These are phyloP conservation scores for Ennomos quercinarius DNA, from an alignment of 2,888 invertebrate genomes.

Conservation along the genomic window DNA sequence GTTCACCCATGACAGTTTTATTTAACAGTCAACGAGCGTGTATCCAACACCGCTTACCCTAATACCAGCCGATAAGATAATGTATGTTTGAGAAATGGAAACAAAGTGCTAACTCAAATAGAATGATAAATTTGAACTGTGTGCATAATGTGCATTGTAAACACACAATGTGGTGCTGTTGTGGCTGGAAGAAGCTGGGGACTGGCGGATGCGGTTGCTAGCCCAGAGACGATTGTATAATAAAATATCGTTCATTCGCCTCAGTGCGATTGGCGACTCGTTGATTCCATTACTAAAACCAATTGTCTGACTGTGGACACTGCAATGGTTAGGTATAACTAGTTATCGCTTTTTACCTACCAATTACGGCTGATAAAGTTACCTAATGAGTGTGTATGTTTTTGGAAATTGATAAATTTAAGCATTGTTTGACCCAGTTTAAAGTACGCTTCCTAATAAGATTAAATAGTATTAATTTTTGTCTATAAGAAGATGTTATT, in stretches of 20 bases:
- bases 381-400: no score
- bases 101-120: conserved; percentile 62
- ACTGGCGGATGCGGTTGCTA: conserved; percentile 42
- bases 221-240: conserved; percentile 19
- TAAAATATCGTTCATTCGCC: neutral
- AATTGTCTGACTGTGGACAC: conserved; percentile 28
- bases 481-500: no score
- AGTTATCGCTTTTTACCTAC: conserved; percentile 18
- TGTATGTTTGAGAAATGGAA: conserved; percentile 66
- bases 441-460: conserved; percentile 4
- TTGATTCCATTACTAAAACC: conserved; percentile 10
- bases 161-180: conserved; percentile 41
- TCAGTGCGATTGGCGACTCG: neutral
- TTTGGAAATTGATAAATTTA: no score
- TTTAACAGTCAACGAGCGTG: conserved; percentile 55
- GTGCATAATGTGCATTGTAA: conserved; percentile 55
- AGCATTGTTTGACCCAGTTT: conserved; percentile 16
- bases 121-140: conserved; percentile 54
- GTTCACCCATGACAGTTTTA: conserved; percentile 58
- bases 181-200: conserved; percentile 45
- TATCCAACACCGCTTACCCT: conserved; percentile 56
- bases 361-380: neutral
- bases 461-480: neutral
- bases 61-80: conserved; percentile 76
- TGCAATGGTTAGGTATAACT: conserved; percentile 36